Conservation (phyloP, 2,888 invertebrate species). For the Eilema sororculum region DNA sequence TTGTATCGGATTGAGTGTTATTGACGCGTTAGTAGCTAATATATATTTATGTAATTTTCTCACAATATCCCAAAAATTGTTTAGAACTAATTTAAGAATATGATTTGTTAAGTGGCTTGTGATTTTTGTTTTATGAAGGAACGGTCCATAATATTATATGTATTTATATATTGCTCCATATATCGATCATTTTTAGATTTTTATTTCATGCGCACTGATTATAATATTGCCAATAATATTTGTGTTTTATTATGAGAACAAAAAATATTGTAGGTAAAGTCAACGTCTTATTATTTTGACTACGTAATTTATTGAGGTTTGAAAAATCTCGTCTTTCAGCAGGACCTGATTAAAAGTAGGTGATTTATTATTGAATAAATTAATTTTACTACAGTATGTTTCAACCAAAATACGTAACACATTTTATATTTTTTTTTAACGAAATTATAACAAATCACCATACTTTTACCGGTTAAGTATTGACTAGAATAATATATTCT, state of each 20-base stretch:
- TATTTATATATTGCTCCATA: constrained; percentile 41
- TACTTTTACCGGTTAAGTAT: constrained; percentile 29
- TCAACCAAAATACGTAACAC: background rate
- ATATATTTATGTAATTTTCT: constrained; percentile 43
- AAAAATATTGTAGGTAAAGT: constrained; percentile 1
- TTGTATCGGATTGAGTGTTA: constrained; percentile 58
- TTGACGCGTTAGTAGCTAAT: constrained; percentile 28
- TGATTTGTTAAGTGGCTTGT: constrained; percentile 24
- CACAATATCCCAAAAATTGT: constrained; percentile 36
- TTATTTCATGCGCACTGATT: constrained; percentile 40
- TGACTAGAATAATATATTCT: constrained; percentile 42
- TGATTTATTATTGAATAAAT: constrained; percentile 21
- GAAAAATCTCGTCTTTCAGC: constrained; percentile 53
- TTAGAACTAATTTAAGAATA: constrained; percentile 47
- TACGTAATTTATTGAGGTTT: constrained; percentile 57
- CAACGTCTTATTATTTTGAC: constrained; percentile 30
- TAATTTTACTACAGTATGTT: constrained; percentile 1
- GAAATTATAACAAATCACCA: constrained; percentile 23
- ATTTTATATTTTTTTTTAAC: constrained; percentile 9
- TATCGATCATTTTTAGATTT: constrained; percentile 39
- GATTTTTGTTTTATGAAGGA: constrained; percentile 32
- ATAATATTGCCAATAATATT: constrained; percentile 19
- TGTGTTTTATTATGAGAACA: constrained; percentile 26
- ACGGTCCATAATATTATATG: background rate
- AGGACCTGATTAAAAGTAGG: constrained; percentile 29